These are phyloP conservation scores for Drosophila quinaria DNA, from an alignment of 2,888 invertebrate genomes.

Conservation along the genomic window DNA sequence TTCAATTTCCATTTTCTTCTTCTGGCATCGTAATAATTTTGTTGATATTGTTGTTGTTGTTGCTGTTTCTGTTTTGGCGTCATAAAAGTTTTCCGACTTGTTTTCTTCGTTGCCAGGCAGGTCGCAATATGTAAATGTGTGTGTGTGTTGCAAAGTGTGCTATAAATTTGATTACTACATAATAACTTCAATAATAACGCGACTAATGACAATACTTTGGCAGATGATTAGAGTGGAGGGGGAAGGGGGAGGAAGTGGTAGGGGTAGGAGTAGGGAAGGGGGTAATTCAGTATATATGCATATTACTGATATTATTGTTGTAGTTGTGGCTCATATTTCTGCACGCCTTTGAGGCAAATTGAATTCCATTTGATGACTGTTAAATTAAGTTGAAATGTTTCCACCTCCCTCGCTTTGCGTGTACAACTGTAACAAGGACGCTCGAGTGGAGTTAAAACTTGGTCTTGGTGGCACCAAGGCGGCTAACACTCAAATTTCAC, in stretches of 20 bases:
- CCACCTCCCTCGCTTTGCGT: background rate
- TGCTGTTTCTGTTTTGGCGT: slow-evolving; percentile 63
- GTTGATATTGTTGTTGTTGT: slow-evolving; percentile 43
- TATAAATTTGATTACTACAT: slow-evolving; percentile 80
- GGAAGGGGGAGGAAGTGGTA: background rate
- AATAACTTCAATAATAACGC: slow-evolving; percentile 77
- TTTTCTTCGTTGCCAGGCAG: slow-evolving; percentile 56
- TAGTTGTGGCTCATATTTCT: slow-evolving; percentile 18
- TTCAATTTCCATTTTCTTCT: slow-evolving; percentile 75
- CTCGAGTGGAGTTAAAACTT: slow-evolving; percentile 25
- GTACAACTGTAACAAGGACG: slow-evolving; percentile 64
- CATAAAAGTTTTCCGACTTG: slow-evolving; percentile 70
- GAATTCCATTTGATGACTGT: slow-evolving; percentile 75
- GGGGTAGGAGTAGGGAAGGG: too few species aligned
- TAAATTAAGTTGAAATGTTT: slow-evolving; percentile 73
- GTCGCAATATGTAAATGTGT: slow-evolving; percentile 24
- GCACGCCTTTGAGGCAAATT: slow-evolving; percentile 68
- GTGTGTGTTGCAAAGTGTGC: slow-evolving; percentile 56
- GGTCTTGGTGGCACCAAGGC: slow-evolving; percentile 1
- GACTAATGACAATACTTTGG: slow-evolving; percentile 67
- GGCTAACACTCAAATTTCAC: slow-evolving; percentile 47
- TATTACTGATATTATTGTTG: slow-evolving; percentile 14
- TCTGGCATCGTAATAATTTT: slow-evolving; percentile 51
- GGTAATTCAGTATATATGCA: background rate
- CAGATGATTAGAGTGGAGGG: slow-evolving; percentile 7